Conservation (phyloP, 2,113 vertebrate species). For the Apeltes quadracus region DNA sequence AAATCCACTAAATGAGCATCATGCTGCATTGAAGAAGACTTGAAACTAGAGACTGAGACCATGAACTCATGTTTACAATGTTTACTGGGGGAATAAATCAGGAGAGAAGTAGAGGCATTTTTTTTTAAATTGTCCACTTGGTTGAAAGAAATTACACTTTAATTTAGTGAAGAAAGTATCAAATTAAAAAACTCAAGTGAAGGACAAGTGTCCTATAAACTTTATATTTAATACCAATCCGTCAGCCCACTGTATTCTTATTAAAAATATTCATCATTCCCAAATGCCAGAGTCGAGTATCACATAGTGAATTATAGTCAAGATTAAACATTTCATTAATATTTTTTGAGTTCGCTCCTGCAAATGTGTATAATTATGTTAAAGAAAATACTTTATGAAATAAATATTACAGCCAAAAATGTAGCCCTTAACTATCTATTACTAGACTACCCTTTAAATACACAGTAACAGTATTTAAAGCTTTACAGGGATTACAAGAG, state of each 20-base stretch:
- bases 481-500: constrained; percentile 77
- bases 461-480: constrained; percentile 73
- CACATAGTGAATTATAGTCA: background rate
- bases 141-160: background rate
- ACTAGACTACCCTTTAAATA: constrained; percentile 46
- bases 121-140: background rate
- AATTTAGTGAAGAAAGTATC: background rate
- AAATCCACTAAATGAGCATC: too few relatives aligned
- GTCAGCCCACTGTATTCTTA: background rate
- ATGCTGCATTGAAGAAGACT: too few relatives aligned
- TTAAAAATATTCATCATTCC: background rate
- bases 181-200: background rate
- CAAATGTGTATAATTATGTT: background rate
- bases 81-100: too few relatives aligned
- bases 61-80: too few relatives aligned
- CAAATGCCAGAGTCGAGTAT: background rate
- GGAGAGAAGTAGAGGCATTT: too few relatives aligned
- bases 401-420: constrained; percentile 14
- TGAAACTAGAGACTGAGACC: too few relatives aligned
- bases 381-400: background rate
- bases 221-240: background rate
- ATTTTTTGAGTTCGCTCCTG: constrained; percentile 1
- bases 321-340: background rate
- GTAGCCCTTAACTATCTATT: constrained; percentile 39
- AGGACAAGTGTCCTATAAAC: background rate